These are phyloP conservation scores for Hycleus phaleratus DNA, from an alignment of 1,140 invertebrate species.

Conservation along the genomic window DNA sequence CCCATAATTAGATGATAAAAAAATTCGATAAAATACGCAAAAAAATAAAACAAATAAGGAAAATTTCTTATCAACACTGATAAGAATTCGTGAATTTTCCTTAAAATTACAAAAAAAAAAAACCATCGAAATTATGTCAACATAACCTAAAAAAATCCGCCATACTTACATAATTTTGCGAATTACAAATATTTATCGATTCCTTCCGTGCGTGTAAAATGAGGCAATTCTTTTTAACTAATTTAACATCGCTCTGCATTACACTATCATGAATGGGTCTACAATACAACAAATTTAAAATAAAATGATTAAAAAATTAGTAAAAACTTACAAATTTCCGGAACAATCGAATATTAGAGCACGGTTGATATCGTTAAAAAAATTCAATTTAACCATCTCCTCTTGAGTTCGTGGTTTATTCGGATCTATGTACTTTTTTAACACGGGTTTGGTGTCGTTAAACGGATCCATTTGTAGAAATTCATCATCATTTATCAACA, in stretches of 20 bases:
- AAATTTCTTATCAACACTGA: no score
- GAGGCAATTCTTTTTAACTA: constrained; percentile 2
- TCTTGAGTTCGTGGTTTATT: not conserved
- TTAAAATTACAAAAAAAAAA: no score
- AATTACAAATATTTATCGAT: constrained; percentile 2
- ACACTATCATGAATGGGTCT: constrained; percentile 8
- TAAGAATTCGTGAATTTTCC: no score
- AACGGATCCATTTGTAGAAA: not conserved
- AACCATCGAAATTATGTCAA: no score
- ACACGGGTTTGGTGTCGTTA: not conserved
- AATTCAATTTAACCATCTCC: constrained; percentile 7
- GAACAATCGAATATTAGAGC: constrained; percentile 3
- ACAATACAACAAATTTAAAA: not conserved
- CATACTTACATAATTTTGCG: constrained; percentile 6
- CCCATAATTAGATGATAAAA: no score
- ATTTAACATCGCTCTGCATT: constrained; percentile 1
- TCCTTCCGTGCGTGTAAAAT: not conserved
- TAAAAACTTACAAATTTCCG: constrained; percentile 3
- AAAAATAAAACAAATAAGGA: no score
- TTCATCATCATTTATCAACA: not conserved
- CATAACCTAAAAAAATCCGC: no score
- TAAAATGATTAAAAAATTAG: not conserved
- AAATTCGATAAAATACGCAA: no score
- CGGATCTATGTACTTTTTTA: not conserved
- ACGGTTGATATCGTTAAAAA: constrained; percentile 5